Base-by-base conservation (phyloP, 2,888 invertebrate genomes). In the Sthenelais limicola region DNA sequence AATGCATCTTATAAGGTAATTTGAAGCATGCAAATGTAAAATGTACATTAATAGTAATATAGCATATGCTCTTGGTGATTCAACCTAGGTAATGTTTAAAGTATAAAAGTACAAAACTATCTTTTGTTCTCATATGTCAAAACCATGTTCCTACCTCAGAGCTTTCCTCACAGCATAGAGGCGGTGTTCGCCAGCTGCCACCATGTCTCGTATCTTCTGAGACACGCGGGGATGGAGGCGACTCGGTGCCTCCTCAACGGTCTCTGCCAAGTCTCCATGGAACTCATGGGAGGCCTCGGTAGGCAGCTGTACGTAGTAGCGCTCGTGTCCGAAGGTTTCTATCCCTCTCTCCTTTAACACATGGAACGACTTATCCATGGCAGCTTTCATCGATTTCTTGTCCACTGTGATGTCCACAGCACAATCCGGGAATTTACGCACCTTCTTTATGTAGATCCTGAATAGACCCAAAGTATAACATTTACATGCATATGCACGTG, bases 381-480 rank as follows among this genome's bases (percentile, higher is more conserved):
- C 82, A 26, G 77, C 66, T 49, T 86, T 84, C 69, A 87, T 73
- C 0, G 77, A 71, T 71, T 85, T 87, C 74, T 85, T 86, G 71
- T 88, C 86, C 48, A 80, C 68, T 24, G 70, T 78, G 9, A 82
- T 67, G 56, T 85, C 83, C 12, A 88, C 85, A 30, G 80, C 78
- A 79, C 79, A 87, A 18, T 85, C 82, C 18, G 86, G 85, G 78
- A 87, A 87, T 74, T 88, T 88, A 43, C 79, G 79, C 30, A 87
- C 87, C 72, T 85, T 85, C 76, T 88, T 88, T 0, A 88, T 82
- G 74, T 88, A 88, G 66, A 88, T 87, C 72, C 87, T 87, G 77
- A 15, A 76, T 76, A 43, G 52, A n/a, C n/a, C n/a, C n/a, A n/a
- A 43, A 49, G 74, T n/a, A n/a, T n/a, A n/a, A n/a, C n/a, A n/a